Evolutionary conservation across 2,113 vertebrate species (phyloP), one percentile per base, ranked within the genome.

Genomic region (Phyllostomus discolor): DNA sequence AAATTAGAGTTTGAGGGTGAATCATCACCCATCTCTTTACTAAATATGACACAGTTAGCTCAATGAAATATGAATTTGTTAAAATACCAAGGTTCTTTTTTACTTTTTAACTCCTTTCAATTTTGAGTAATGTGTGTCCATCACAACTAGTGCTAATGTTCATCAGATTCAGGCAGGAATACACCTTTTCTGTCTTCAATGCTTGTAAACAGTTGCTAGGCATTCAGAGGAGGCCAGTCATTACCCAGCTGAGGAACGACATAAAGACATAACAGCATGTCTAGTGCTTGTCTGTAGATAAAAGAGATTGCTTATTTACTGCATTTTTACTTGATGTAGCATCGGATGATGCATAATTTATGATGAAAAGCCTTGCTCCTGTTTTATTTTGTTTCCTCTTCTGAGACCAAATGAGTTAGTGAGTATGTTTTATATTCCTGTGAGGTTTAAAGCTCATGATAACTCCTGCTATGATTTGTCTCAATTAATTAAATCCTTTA

Each of bases 301-400:
- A 97, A 95, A 96, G 86, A 50, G 48, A 28, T 81, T 67, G 67
- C 87, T 93, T 96, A 62, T 94, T 96, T 92, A 69, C 92, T 76
- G 11, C 22, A 69, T 48, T 89, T 95, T 90, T 86, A 86, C 82
- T 69, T 89, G 94, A 89, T 86, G 57, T 59, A 64, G 59, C 92
- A 70, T 82, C 15, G 5, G 50, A 26, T 80, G 91, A 76, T 96
- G 57, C 96, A 97, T 97, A 95, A 96, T 97, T 97, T 93, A 96
- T 89, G 48, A 88, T 90, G 91, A 94, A 94, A 80, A 96, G 62
- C 50, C 28, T 94, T 59, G 82, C 31, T 93, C 20, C 33, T 94
- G 33, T 82, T 96, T 78, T 95, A 52, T 59, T 96, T 96, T 93
- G 41, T 96, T 88, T 91, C 75, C 14, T 95, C 79, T 96, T 88